Evolutionary conservation across 1,140 invertebrate species (phyloP).

Genomic region (Daktulosphaira vitifoliae): DNA sequence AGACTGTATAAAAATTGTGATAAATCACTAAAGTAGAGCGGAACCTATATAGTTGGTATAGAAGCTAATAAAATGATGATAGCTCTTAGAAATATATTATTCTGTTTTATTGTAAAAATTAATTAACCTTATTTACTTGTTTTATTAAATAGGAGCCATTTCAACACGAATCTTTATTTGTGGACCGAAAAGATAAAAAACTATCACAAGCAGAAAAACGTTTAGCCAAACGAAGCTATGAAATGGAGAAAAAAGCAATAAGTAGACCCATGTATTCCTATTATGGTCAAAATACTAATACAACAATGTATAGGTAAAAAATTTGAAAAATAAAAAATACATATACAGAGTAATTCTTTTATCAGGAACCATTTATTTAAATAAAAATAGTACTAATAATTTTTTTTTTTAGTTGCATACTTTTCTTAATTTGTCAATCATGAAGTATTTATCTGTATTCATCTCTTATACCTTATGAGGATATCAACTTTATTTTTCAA

Average conservation of each 20-base stretch:
- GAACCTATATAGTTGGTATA: too few relatives aligned
- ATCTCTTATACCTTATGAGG: too few relatives aligned
- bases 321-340: slow-evolving; percentile 23
- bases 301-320: slow-evolving; percentile 36
- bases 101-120: neutral
- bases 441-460: too few relatives aligned
- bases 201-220: slow-evolving; percentile 90
- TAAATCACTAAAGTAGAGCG: too few relatives aligned
- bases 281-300: slow-evolving; percentile 37
- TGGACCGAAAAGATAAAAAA: slow-evolving; percentile 92
- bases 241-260: slow-evolving; percentile 81
- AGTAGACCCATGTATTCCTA: slow-evolving; percentile 37
- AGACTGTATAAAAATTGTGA: too few relatives aligned
- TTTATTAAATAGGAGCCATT: slow-evolving; percentile 65
- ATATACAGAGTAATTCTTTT: neutral
- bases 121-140: neutral
- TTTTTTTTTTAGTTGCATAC: neutral
- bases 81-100: too few relatives aligned
- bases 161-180: slow-evolving; percentile 90
- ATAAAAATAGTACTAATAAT: neutral
- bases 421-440: too few relatives aligned
- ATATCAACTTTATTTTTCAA: too few relatives aligned
- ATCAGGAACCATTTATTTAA: too few relatives aligned
- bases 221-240: slow-evolving; percentile 85
- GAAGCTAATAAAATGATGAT: too few relatives aligned